These are phyloP conservation scores for Griposia aprilina DNA, from an alignment of 2,888 invertebrate species.

Conservation along the genomic window DNA sequence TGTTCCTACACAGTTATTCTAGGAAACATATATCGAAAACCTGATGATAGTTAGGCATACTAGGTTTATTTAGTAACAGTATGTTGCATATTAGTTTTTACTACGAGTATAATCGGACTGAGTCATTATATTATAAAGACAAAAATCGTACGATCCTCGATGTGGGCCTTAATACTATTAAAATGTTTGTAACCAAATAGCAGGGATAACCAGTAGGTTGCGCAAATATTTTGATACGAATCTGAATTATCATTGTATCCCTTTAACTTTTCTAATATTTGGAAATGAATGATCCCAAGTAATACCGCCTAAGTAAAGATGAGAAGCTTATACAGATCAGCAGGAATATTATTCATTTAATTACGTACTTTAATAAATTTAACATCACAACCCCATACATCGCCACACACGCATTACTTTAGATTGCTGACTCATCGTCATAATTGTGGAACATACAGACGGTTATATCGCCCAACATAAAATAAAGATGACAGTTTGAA, in stretches of 20 bases:
- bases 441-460: conserved; percentile 57
- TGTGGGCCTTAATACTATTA: conserved; percentile 37
- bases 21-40: not conserved
- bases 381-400: conserved; percentile 59
- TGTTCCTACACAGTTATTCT: not conserved
- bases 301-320: conserved; percentile 29
- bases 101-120: not conserved
- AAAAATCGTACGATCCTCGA: not conserved
- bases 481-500: not conserved
- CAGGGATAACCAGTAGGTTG: conserved; percentile 17
- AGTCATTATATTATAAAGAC: conserved; percentile 10
- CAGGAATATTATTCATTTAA: conserved; percentile 56
- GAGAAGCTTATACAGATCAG: conserved; percentile 43
- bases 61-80: not conserved
- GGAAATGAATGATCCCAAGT: not conserved
- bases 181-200: conserved; percentile 42
- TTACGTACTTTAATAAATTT: conserved; percentile 60
- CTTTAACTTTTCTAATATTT: conserved; percentile 20
- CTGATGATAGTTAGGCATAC: not conserved
- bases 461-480: not conserved
- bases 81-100: not conserved
- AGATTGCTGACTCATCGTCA: conserved; percentile 63
- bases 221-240: conserved; percentile 42
- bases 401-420: conserved; percentile 56
- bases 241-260: conserved; percentile 24